Base-by-base conservation (phyloP, 2,888 invertebrate genomes). In the Neoascia interrupta region DNA sequence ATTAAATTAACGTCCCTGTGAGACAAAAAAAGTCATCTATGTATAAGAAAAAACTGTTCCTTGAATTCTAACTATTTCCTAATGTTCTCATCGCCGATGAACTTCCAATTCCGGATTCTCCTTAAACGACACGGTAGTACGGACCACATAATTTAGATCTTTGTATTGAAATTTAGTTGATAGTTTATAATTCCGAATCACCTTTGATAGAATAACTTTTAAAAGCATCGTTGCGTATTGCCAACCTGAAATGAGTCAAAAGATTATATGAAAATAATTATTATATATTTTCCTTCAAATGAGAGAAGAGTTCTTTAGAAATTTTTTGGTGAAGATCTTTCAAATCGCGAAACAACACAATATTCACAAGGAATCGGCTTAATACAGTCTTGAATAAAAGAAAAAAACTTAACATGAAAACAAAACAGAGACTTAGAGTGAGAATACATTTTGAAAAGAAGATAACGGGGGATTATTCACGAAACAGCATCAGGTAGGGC, bases 201-300 rank as follows among this genome's bases (percentile, higher is more conserved):
- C 10, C 19, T 58, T 70, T 1, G 70, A 51, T 15, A 76, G 41
- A 13, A 70, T 39, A 2, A 61, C 53, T 26, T 68, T 70, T 1
- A 76, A 16, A 3, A 68, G 64, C 64, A 70, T 64, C 11, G 45
- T 60, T 31, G 76, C 58, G 15, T 76, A 76, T 2, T 58, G 69
- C 53, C 51, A 76, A 19, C 72, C 72, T 72, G 16, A 11, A 49
- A 68, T 15, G 11, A 4, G 1, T 8, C n/a, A 28, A 19, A 4
- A n/a, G 8, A 34, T 10, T 5, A 1, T 51, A 2, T 16, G 8
- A 4, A 8, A 13, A 8, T n/a, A n/a, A n/a, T n/a, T n/a, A n/a
- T n/a, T n/a, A n/a, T n/a, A n/a, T n/a, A n/a, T n/a, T n/a, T n/a
- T n/a, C n/a, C n/a, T n/a, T n/a, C n/a, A 23, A n/a, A 10, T 49